A percentile compares a stretch with the other conserved stretches of the same genome.
Evolutionary conservation across 2,113 vertebrate genomes (phyloP).

Genomic region (Neoarius graeffei): DNA sequence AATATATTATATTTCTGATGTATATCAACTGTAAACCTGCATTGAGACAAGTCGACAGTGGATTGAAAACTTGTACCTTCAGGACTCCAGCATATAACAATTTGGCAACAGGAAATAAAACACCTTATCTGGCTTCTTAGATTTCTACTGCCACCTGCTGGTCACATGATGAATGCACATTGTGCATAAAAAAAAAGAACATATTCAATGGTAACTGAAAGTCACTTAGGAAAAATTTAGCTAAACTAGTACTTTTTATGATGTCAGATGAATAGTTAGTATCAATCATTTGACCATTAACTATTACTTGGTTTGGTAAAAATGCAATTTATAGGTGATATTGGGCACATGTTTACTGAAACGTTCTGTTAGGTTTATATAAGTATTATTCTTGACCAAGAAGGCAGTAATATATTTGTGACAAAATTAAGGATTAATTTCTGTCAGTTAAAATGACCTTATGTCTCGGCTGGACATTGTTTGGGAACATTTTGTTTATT

Average conservation of each 20-base stretch:
- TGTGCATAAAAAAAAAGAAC: background rate
- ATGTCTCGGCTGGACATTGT: too few species aligned
- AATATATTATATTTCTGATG: background rate
- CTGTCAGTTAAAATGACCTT: too few species aligned
- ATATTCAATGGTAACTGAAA: background rate
- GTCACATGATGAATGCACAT: constrained; percentile 34
- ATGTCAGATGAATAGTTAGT: background rate
- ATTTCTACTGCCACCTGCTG: constrained; percentile 65
- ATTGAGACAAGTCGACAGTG: background rate
- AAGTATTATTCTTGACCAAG: too few species aligned
- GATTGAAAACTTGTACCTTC: background rate
- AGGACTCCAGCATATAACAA: background rate
- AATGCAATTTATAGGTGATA: background rate
- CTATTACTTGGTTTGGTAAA: background rate
- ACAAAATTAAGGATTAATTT: too few species aligned
- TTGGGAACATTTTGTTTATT: too few species aligned
- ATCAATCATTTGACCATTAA: background rate
- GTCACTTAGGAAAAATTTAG: background rate
- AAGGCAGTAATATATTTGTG: too few species aligned
- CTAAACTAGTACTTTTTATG: background rate
- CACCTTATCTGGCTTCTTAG: background rate
- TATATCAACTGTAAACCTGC: background rate
- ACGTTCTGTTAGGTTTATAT: too few species aligned
- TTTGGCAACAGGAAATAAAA: background rate
- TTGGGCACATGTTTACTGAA: background rate